Evolutionary conservation across 92 coral and sea anemone species (phyloP).

Genomic region (Phenganax subtilis): DNA sequence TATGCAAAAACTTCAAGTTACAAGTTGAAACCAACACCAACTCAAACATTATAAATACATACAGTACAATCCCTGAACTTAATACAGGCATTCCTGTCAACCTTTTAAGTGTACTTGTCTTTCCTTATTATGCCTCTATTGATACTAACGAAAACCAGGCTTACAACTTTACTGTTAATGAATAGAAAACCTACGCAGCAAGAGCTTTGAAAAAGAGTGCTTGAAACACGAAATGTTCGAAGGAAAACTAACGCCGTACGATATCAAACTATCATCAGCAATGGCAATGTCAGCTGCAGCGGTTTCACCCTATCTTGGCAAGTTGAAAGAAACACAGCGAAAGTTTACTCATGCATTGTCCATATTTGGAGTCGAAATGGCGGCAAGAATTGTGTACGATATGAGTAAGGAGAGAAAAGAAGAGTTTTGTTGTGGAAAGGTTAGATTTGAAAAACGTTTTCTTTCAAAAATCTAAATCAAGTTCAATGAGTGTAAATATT

Average conservation of each 20-base stretch:
- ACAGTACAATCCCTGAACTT: too few relatives aligned
- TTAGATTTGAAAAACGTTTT: background rate
- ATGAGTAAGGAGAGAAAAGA: conserved; percentile 8
- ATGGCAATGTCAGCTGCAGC: conserved; percentile 40
- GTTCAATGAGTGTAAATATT: too few relatives aligned
- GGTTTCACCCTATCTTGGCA: conserved; percentile 21
- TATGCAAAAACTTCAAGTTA: too few relatives aligned
- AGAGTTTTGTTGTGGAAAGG: background rate
- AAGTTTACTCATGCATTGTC: conserved; percentile 1
- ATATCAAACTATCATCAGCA: conserved; percentile 25
- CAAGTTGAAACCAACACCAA: too few relatives aligned
- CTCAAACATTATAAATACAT: too few relatives aligned
- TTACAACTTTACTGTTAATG: too few relatives aligned
- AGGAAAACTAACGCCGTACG: conserved; percentile 10
- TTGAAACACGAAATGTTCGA: background rate
- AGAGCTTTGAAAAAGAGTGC: background rate
- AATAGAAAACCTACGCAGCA: too few relatives aligned
- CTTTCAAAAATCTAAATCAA: too few relatives aligned
- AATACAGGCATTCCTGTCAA: too few relatives aligned
- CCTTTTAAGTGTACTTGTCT: too few relatives aligned
- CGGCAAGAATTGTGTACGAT: conserved; percentile 11
- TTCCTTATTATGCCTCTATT: too few relatives aligned
- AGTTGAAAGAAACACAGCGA: background rate
- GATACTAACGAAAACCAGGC: too few relatives aligned
- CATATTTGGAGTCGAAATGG: conserved; percentile 27